Conservation (phyloP, 2,888 invertebrate species). For the Parnassius apollo region DNA sequence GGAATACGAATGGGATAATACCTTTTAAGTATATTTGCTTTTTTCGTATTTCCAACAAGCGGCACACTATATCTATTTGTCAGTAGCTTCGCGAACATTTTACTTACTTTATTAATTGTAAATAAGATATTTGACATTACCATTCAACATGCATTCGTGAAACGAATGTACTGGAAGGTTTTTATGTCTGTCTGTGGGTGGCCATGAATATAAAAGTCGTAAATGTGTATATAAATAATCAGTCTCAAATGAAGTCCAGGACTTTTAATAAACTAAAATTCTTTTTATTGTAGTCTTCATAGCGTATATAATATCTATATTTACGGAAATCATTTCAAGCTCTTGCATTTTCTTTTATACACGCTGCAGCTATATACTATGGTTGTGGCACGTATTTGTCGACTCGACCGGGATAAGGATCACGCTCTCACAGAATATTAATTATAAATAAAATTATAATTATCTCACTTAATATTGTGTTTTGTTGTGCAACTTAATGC, state of each 20-base stretch:
- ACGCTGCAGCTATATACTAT: no score
- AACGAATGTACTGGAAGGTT: slow-evolving; percentile 4
- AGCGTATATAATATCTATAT: no score
- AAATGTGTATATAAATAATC: slow-evolving; percentile 14
- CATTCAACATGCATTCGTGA: slow-evolving; percentile 11
- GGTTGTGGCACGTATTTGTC: no score
- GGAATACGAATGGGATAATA: slow-evolving; percentile 4
- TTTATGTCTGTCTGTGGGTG: slow-evolving; percentile 1
- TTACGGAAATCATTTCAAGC: no score
- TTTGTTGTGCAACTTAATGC: no score
- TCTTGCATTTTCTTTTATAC: no score
- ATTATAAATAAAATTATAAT: no score
- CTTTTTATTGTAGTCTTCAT: no score
- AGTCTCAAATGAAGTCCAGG: background rate
- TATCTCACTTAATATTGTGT: no score
- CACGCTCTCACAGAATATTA: no score
- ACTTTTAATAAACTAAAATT: no score
- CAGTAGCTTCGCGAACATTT: slow-evolving; percentile 1
- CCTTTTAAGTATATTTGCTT: slow-evolving; percentile 13
- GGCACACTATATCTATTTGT: slow-evolving; percentile 17
- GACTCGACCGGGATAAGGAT: no score
- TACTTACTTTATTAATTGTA: slow-evolving; percentile 11
- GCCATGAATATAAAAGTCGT: slow-evolving; percentile 7
- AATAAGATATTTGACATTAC: slow-evolving; percentile 4
- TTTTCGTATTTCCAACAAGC: slow-evolving; percentile 1